Base-by-base conservation (phyloP, 1,140 invertebrate species). In the Bathynomus jamesi region DNA sequence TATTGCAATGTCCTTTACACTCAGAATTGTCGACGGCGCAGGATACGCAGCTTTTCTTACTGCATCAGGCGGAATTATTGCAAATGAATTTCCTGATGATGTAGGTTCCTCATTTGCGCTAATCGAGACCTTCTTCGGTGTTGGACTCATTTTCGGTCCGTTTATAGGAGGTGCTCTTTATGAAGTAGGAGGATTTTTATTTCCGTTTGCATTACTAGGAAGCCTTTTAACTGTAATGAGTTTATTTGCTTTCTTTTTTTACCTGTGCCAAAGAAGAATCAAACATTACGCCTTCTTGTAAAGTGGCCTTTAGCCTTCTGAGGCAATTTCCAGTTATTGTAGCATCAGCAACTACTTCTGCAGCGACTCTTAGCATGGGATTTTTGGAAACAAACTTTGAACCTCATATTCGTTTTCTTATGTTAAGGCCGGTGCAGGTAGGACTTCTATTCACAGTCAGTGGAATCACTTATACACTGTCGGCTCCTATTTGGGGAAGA, bases 401-500 rank as follows among this genome's bases (percentile, higher is more conserved):
- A n/a, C n/a, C n/a, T n/a, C n/a, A n/a, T n/a, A n/a, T n/a, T n/a
- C n/a, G n/a, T n/a, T n/a, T n/a, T n/a, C n/a, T n/a, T n/a, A n/a
- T n/a, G n/a, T n/a, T n/a, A n/a, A n/a, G n/a, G n/a, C n/a, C n/a
- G n/a, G n/a, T n/a, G n/a, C n/a, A n/a, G n/a, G n/a, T n/a, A n/a
- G n/a, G n/a, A n/a, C n/a, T n/a, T n/a, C n/a, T n/a, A n/a, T n/a
- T n/a, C n/a, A n/a, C n/a, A n/a, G n/a, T n/a, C n/a, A 93, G 92
- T 78, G 93, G 93, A 2, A 92, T 89, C 0, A 87, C 89, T 11
- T 95, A 95, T 81, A 92, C 91, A 0, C 53, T 91, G 0, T 90
- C 90, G 0, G 90, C 92, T 0, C 92, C 93, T 0, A 82, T 84
- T 8, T 94, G 90, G 88, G 92, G 93, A 27, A 90, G 87, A 86